A percentile compares a stretch with the other conserved stretches of the same genome.
These are phyloP conservation scores for Mercenaria mercenaria DNA, from an alignment of 1,140 invertebrate species.

Conservation along the genomic window DNA sequence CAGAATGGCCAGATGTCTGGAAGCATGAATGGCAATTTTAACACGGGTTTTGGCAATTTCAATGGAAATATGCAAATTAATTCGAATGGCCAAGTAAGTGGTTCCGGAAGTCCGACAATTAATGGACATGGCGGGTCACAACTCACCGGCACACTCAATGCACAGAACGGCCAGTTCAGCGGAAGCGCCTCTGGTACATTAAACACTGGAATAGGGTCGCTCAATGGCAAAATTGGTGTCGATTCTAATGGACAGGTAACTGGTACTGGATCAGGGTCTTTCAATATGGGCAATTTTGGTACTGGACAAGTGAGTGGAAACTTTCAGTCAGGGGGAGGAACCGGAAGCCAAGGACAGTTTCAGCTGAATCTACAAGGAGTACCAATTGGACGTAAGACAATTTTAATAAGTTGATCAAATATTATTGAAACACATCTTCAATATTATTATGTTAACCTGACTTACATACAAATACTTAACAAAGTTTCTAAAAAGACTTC, in stretches of 20 bases:
- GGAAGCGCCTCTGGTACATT: background rate
- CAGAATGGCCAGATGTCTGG: background rate
- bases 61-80: background rate
- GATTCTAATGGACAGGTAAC: background rate
- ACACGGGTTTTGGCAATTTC: background rate
- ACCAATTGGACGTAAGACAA: background rate
- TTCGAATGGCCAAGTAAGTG: too few species aligned
- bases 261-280: background rate
- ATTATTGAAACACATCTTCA: background rate
- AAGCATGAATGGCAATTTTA: background rate
- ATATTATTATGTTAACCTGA: background rate
- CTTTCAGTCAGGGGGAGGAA: background rate
- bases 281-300: slow-evolving; percentile 1
- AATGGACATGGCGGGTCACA: background rate
- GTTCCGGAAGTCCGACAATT: too few species aligned
- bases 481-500: background rate
- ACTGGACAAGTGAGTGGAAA: background rate
- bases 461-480: background rate
- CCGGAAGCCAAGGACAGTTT: background rate
- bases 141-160: background rate
- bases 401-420: background rate
- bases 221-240: background rate
- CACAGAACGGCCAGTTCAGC: background rate
- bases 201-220: background rate
- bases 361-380: background rate